A percentile compares a stretch with the other conserved stretches of the same genome.
Conservation (phyloP, 2,797 vertebrate species). For the Anabas testudineus region DNA sequence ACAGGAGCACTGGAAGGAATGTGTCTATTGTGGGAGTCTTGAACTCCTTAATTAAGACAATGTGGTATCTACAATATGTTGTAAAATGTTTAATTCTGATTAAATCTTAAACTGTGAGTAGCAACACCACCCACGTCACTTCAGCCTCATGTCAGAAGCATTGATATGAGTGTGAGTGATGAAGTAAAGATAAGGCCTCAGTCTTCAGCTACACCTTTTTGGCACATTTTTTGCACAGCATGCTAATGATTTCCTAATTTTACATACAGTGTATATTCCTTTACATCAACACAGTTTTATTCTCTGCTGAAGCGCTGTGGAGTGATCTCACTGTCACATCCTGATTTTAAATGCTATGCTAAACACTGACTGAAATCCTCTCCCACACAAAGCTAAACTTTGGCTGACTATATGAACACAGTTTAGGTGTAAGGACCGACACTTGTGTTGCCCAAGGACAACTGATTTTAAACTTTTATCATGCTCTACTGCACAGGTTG, state of each 20-base stretch:
- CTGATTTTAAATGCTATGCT: conserved; percentile 42
- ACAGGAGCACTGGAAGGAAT: neutral
- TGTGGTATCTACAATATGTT: too few relatives aligned
- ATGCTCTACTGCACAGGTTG: conserved; percentile 63
- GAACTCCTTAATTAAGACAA: too few relatives aligned
- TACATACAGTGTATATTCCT: too few relatives aligned
- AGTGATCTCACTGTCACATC: conserved; percentile 20
- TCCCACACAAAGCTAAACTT: conserved; percentile 40
- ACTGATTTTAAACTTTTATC: conserved; percentile 54
- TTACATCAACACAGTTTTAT: neutral
- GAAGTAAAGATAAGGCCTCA: too few relatives aligned
- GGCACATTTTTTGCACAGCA: neutral
- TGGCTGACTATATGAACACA: conserved; percentile 23
- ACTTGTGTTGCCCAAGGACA: conserved; percentile 42
- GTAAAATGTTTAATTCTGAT: neutral
- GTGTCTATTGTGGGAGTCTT: too few relatives aligned
- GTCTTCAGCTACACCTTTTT: neutral
- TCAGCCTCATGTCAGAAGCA: neutral
- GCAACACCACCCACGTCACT: too few relatives aligned
- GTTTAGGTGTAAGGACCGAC: conserved; percentile 27
- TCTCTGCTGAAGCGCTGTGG: neutral
- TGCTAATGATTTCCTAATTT: neutral
- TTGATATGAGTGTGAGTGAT: too few relatives aligned
- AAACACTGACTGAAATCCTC: conserved; percentile 17
- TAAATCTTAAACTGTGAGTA: too few relatives aligned